Conservation (phyloP, 2,888 invertebrate species). For the Loripinus fragilis region DNA sequence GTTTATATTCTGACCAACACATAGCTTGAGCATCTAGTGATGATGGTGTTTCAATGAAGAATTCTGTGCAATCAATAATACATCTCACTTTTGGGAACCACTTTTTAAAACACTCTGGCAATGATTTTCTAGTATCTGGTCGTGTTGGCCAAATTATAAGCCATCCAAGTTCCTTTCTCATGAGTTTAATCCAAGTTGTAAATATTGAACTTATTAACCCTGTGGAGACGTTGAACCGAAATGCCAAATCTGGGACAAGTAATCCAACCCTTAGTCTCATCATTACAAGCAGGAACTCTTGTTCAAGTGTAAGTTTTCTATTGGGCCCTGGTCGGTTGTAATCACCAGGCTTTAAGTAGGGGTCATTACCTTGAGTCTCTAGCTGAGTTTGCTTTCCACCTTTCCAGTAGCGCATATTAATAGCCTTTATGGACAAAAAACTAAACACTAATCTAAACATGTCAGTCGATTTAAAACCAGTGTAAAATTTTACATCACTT, state of each 20-base stretch:
- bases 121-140: too few species aligned
- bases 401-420: neutral
- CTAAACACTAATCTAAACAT: conserved; percentile 5
- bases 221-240: conserved; percentile 1
- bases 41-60: neutral
- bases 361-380: neutral
- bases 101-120: too few species aligned
- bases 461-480: conserved; percentile 4
- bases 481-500: conserved; percentile 4
- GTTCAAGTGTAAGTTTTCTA: neutral
- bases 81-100: too few species aligned
- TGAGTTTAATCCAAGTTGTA: neutral
- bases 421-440: neutral
- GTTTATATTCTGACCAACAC: too few species aligned
- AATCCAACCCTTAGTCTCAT: neutral
- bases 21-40: neutral
- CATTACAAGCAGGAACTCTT: conserved; percentile 14
- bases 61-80: neutral
- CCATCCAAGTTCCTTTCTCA: neutral
- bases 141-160: too few species aligned
- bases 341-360: neutral
- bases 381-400: neutral
- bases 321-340: too few species aligned
- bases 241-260: too few species aligned
- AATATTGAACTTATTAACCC: neutral